Conservation (phyloP, 2,888 invertebrate species). For the Drosophila atroscutellata region DNA sequence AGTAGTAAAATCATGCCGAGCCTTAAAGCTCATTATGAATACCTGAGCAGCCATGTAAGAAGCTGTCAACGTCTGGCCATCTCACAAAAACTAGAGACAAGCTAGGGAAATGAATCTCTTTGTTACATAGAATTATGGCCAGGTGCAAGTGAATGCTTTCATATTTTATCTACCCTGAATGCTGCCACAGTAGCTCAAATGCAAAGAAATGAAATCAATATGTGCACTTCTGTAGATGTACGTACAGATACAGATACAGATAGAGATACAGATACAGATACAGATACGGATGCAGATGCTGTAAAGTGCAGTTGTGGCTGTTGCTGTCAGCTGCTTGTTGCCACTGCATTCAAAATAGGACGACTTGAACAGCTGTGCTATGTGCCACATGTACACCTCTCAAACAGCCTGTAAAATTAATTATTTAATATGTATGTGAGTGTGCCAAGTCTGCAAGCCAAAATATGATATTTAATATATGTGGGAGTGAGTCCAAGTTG, state of each 20-base stretch:
- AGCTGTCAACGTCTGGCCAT: conserved; percentile 9
- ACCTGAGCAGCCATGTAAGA: conserved; percentile 37
- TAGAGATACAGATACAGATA: neutral
- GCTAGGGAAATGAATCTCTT: conserved; percentile 31
- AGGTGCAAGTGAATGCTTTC: conserved; percentile 41
- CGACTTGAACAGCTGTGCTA: conserved; percentile 16
- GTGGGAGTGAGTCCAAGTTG: conserved; percentile 29
- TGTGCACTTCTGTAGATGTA: conserved; percentile 12
- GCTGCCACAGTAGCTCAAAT: conserved; percentile 9
- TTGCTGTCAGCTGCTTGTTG: conserved; percentile 26
- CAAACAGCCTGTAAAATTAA: conserved; percentile 16
- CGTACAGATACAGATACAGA: conserved; percentile 3
- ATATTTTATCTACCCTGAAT: conserved; percentile 51
- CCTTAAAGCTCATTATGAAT: conserved; percentile 40
- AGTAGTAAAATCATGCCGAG: conserved; percentile 15
- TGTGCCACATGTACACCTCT: conserved; percentile 5
- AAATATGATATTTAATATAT: conserved; percentile 55
- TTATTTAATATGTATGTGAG: conserved; percentile 21
- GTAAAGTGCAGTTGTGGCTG: conserved; percentile 18
- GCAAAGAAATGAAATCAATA: conserved; percentile 42
- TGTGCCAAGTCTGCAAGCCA: conserved; percentile 12
- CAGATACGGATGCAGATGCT: conserved; percentile 18
- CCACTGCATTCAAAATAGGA: conserved; percentile 44
- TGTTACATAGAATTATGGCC: conserved; percentile 64
- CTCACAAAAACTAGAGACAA: neutral